A percentile compares a stretch with the other conserved stretches of the same genome.
These are phyloP conservation scores for Bovichtus variegatus DNA, from an alignment of 2,797 vertebrate species.

Conservation along the genomic window DNA sequence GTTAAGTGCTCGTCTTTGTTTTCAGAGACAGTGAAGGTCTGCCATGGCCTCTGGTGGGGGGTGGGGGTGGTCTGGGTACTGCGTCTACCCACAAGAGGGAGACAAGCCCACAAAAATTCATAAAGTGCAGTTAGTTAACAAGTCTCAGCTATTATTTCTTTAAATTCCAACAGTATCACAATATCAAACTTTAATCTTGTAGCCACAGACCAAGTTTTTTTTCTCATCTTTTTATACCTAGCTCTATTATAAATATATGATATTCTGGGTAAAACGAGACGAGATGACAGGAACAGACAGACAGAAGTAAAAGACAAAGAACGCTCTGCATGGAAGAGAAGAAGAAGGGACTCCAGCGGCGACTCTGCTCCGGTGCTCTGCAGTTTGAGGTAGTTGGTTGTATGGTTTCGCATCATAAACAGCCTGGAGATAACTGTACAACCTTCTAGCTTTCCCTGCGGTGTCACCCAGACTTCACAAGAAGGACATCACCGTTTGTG, in stretches of 20 bases:
- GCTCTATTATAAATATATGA: background rate
- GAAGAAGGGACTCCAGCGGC: slow-evolving; percentile 56
- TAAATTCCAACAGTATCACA: slow-evolving; percentile 7
- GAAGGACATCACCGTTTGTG: background rate
- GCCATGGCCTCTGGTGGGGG: slow-evolving; percentile 57
- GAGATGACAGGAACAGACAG: background rate
- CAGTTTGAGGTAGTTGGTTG: slow-evolving; percentile 95
- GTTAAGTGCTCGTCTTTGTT: slow-evolving; percentile 83
- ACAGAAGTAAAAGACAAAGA: slow-evolving; percentile 24
- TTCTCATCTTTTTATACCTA: background rate
- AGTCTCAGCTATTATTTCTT: slow-evolving; percentile 14
- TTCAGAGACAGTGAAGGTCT: slow-evolving; percentile 74
- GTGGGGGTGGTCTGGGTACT: slow-evolving; percentile 47
- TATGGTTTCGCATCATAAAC: slow-evolving; percentile 88
- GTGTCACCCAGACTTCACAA: slow-evolving; percentile 80
- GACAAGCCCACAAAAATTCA: slow-evolving; percentile 73
- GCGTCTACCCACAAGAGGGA: slow-evolving; percentile 82
- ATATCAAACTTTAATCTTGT: slow-evolving; percentile 8
- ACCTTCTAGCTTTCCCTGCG: slow-evolving; percentile 92
- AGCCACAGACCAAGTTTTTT: no score
- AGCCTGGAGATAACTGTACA: slow-evolving; percentile 88
- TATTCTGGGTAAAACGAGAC: slow-evolving; percentile 4
- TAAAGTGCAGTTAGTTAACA: slow-evolving; percentile 19
- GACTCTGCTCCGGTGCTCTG: slow-evolving; percentile 81
- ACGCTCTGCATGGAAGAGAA: slow-evolving; percentile 11